Percentiles rank a stretch among this genome's conserved stretches.
Evolutionary conservation across 2,113 vertebrate genomes (phyloP).

Genomic region (Rallus limicola): DNA sequence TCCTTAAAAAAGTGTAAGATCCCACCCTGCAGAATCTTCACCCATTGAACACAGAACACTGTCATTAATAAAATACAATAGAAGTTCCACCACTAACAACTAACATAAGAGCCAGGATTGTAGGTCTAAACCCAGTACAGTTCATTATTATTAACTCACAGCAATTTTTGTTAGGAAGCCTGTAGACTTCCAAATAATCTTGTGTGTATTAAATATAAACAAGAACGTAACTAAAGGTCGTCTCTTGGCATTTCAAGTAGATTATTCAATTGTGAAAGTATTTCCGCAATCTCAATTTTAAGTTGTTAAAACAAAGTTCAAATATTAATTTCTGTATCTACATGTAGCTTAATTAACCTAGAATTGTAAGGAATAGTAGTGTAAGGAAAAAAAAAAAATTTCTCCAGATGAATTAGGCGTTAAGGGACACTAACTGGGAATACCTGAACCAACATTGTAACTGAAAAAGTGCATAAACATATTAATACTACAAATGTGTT

Average conservation of each 20-base stretch:
- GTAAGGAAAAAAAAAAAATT: slow-evolving; percentile 64
- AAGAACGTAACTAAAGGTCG: slow-evolving; percentile 23
- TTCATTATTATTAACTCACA: slow-evolving; percentile 64
- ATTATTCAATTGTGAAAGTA: slow-evolving; percentile 48
- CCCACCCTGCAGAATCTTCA: slow-evolving; percentile 81
- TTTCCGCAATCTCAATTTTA: slow-evolving; percentile 46
- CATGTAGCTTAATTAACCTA: slow-evolving; percentile 78
- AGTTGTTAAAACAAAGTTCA: slow-evolving; percentile 63
- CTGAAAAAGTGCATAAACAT: slow-evolving; percentile 83
- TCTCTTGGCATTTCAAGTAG: slow-evolving; percentile 59
- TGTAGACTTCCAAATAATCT: slow-evolving; percentile 52
- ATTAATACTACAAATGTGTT: slow-evolving; percentile 79
- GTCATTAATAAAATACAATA: slow-evolving; percentile 71
- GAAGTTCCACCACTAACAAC: slow-evolving; percentile 61
- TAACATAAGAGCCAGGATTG: slow-evolving; percentile 64
- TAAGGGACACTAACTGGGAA: slow-evolving; percentile 63
- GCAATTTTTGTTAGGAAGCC: slow-evolving; percentile 68
- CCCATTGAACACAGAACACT: slow-evolving; percentile 68
- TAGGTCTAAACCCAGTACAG: slow-evolving; percentile 55
- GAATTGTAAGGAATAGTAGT: slow-evolving; percentile 68
- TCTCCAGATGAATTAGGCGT: slow-evolving; percentile 53
- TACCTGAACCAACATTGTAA: slow-evolving; percentile 74
- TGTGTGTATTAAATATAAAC: slow-evolving; percentile 65
- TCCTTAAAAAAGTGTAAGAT: slow-evolving; percentile 72
- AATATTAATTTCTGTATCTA: slow-evolving; percentile 65